These are phyloP conservation scores for Hemicentrotus pulcherrimus DNA, from an alignment of 35 echinoderm and acorn worm species.

Conservation along the genomic window DNA sequence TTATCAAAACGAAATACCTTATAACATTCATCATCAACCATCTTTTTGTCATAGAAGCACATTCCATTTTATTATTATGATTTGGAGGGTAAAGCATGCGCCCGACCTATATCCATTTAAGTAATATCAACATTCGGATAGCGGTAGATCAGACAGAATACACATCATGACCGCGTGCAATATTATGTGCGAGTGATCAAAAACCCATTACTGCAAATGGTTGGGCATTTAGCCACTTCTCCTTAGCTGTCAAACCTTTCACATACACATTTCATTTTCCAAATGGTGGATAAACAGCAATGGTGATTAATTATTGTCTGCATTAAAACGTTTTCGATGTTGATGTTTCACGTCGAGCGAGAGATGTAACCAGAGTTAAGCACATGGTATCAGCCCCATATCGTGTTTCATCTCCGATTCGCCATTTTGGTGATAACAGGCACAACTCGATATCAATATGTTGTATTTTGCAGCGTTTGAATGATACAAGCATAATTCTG, in stretches of 20 bases:
- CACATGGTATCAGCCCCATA: background rate
- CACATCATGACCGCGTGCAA: background rate
- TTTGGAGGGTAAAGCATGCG: background rate
- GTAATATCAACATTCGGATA: background rate
- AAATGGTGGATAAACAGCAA: background rate
- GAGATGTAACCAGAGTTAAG: too few relatives aligned
- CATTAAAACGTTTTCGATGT: background rate
- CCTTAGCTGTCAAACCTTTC: background rate
- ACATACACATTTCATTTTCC: background rate
- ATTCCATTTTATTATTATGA: too few relatives aligned
- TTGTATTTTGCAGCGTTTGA: background rate
- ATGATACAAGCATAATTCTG: background rate
- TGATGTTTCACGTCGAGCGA: background rate
- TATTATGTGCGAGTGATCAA: background rate
- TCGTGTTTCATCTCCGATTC: background rate
- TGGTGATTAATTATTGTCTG: background rate
- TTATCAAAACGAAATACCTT: too few relatives aligned
- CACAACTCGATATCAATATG: background rate
- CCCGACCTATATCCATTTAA: background rate
- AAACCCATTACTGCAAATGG: slow-evolving; percentile 10
- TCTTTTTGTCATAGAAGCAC: too few relatives aligned
- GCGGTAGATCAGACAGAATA: background rate
- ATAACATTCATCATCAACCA: too few relatives aligned
- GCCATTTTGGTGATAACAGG: background rate
- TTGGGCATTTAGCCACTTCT: background rate